phyloP scores from a whole-genome alignment of 2,113 vertebrate genomes.

The Nansenia antarctica region DNA sequence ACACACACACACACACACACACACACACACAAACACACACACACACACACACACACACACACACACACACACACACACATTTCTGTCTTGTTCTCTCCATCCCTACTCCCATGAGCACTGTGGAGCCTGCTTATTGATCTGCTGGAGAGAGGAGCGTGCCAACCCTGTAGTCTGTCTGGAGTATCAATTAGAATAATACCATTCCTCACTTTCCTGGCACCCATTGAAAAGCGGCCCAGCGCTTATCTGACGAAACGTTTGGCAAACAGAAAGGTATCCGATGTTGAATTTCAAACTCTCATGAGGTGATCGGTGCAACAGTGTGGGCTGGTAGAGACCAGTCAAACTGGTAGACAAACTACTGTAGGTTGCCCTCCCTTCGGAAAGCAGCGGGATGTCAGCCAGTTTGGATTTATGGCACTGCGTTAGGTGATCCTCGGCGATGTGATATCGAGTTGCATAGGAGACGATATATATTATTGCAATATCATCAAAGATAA shows the following conservation, averaged over 20 bases:
- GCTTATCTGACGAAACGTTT: neutral
- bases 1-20: neutral
- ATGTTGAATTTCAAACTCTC: neutral
- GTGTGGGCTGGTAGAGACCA: neutral
- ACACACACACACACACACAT: neutral
- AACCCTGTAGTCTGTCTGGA: conserved; percentile 14
- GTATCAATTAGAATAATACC: conserved; percentile 33
- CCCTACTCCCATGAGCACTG: neutral
- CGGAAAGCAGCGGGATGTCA: neutral
- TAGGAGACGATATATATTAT: neutral
- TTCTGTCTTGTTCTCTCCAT: neutral
- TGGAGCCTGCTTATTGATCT: conserved; percentile 32
- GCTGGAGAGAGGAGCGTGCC: conserved; percentile 11
- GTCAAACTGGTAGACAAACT: neutral
- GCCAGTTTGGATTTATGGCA: neutral
- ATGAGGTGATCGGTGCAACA: neutral
- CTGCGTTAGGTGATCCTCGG: neutral
- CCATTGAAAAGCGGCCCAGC: neutral
- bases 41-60: neutral
- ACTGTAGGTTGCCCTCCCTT: neutral
- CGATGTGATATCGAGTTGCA: neutral
- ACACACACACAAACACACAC: neutral
- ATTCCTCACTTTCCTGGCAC: conserved; percentile 7
- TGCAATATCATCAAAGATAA: conserved; percentile 3
- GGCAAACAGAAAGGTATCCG: conserved; percentile 5